These are phyloP conservation scores for Cricetomys ansorgei DNA, from an alignment of 2,113 vertebrate species.

Conservation along the genomic window DNA sequence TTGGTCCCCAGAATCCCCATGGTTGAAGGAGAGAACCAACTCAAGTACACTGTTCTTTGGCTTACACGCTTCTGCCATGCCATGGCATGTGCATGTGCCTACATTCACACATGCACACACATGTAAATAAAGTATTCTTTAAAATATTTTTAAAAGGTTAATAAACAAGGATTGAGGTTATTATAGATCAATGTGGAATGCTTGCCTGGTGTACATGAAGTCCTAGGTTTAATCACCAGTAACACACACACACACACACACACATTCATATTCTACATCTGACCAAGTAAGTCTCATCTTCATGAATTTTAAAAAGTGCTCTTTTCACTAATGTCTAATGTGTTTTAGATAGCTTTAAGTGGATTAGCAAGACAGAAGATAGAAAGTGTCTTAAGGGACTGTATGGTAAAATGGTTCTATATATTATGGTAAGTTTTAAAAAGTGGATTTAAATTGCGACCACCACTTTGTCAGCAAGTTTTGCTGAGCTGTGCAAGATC, in stretches of 20 bases:
- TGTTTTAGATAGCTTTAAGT: constrained; percentile 4
- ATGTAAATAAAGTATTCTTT: background rate
- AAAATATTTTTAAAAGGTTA: background rate
- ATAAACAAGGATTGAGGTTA: background rate
- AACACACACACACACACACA: background rate
- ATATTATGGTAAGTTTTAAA: constrained; percentile 44
- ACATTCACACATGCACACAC: background rate
- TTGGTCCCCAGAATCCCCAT: background rate
- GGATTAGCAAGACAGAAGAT: constrained; percentile 12
- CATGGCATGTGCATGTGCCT: background rate
- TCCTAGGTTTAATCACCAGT: background rate
- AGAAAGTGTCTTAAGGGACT: constrained; percentile 21
- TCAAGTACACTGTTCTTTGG: background rate
- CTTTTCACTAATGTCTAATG: background rate
- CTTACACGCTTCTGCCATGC: background rate
- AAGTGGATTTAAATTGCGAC: constrained; percentile 28
- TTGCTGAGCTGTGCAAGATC: background rate
- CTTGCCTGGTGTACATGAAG: background rate
- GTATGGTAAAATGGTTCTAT: constrained; percentile 5
- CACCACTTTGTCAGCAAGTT: constrained; percentile 45
- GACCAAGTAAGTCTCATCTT: constrained; percentile 15
- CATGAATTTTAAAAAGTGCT: constrained; percentile 24
- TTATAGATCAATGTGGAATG: background rate
- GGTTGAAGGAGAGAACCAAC: background rate
- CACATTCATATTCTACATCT: background rate